Conservation (phyloP, 92 coral and sea anemone species). For the Siderastrea radians region DNA sequence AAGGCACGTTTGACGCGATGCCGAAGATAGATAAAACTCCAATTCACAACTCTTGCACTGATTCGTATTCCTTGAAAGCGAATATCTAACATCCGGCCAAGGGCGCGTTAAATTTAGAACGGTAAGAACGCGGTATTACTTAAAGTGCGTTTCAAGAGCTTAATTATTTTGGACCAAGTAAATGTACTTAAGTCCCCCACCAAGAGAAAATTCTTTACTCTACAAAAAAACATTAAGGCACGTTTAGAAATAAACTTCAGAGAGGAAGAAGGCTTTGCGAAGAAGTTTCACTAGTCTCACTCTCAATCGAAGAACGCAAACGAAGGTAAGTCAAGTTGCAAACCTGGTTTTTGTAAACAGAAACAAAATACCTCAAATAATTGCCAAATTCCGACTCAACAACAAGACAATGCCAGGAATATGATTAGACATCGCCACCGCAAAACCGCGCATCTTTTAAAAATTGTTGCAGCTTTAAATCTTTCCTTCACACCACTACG, state of each 20-base stretch:
- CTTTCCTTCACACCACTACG: no score
- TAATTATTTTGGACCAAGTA: conserved; percentile 45
- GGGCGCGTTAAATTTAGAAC: conserved; percentile 34
- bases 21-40: conserved; percentile 25
- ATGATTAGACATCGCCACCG: background rate
- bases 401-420: background rate
- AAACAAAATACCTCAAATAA: background rate
- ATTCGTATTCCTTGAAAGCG: conserved; percentile 26
- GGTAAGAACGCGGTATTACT: background rate
- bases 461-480: no score
- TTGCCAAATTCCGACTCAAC: background rate
- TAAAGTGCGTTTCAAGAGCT: conserved; percentile 16
- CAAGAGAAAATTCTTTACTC: background rate
- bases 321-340: background rate
- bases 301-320: background rate
- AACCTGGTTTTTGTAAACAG: no score
- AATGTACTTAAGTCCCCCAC: conserved; percentile 13
- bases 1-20: conserved; percentile 18
- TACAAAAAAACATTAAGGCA: background rate
- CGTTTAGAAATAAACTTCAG: background rate
- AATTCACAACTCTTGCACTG: conserved; percentile 9
- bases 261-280: background rate
- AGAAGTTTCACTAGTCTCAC: no score
- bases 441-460: background rate
- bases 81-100: conserved; percentile 19